Base-by-base conservation (phyloP, 2,888 invertebrate genomes). In the Perdita meconis region DNA sequence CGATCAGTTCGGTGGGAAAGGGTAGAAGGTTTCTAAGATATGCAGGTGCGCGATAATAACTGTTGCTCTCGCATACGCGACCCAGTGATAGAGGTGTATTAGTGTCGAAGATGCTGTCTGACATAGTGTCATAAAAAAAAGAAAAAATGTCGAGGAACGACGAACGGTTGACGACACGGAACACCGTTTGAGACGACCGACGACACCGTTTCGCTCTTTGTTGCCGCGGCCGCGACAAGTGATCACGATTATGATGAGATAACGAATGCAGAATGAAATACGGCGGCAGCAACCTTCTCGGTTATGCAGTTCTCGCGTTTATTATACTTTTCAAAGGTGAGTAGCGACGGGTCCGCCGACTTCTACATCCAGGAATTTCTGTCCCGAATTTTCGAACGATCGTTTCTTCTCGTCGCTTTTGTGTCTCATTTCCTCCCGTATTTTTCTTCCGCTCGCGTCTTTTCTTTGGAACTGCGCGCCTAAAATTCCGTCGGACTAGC, bases 211-310 rank as follows among this genome's bases (percentile, higher is more conserved):
- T 24, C 38, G 24, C 53, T 55, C 34, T 22, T 57, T 36, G 57
- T 42, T 61, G 60, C 68, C 78, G 63, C 59, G 74, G n/a, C 75
- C 73, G 78, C 68, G 76, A 16, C 44, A 69, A 82, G 78, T 69
- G 63, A 30, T 71, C 51, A 63, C 70, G 86, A 85, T 73, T 89
- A 91, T 89, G 88, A 92, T 88, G 92, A 92, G 92, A 91, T 92
- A 92, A 92, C 92, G 88, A 90, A 88, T 87, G 87, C 91, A 92
- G 92, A 92, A 92, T 92, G 92, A 91, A 89, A 89, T 89, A 90
- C 90, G 90, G 89, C 87, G 89, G 88, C 87, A 88, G 89, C 88
- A 89, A 89, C 86, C 88, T 91, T 86, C 86, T 92, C 86, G 89
- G 92, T 89, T 91, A 90, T 90, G 90, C 91, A 84, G 88, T 91